Base-by-base conservation (phyloP, 2,888 invertebrate species). In the Pachliopta kotzebuea region DNA sequence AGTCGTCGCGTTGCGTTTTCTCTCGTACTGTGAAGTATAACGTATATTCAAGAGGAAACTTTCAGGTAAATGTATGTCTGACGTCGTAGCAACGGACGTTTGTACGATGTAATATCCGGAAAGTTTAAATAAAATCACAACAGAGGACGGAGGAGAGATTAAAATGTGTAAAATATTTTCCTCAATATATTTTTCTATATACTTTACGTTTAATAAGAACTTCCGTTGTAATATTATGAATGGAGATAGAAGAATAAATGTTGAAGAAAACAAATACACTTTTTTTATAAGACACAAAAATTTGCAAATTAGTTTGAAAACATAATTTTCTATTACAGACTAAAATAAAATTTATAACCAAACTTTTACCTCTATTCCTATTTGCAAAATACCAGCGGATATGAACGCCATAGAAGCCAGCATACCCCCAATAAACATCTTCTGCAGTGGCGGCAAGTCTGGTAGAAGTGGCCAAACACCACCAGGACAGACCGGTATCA, bases 391-490 rank as follows among this genome's bases (percentile, higher is more conserved):
- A 78, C 95, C 79, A 92, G 93, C 94, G 6, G 94, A 85, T 4
- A 95, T 80, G 78, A 96, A 96, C 0, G 96, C 92, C 26, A 93
- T 68, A 0, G 94, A 92, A 24, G 95, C 94, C 8, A 96, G 79
- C 65, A 95, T 75, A 56, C 96, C 95, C 0, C 97, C 97, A 0
- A 94, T 85, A 9, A 94, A 94, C 95, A 97, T 97, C 70, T 95
- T 94, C 73, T 95, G 94, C 55, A 96, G 83, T 0, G 96, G 95
- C 50, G 81, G 80, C 59, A 90, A 70, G n/a, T 89, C 85, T 0
- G 91, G 90, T 21, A 90, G 71, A 11, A 90, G 37, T 0, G 90
- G 85, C 80, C 88, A 90, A 0, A 79, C 81, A 0, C 90, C 90
- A 0, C 90, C 90, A 0, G 90, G 90, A 60, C 94, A 94, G 21